These are phyloP conservation scores for Muscicapa comitata DNA, from an alignment of 2,797 vertebrate species.

Conservation along the genomic window DNA sequence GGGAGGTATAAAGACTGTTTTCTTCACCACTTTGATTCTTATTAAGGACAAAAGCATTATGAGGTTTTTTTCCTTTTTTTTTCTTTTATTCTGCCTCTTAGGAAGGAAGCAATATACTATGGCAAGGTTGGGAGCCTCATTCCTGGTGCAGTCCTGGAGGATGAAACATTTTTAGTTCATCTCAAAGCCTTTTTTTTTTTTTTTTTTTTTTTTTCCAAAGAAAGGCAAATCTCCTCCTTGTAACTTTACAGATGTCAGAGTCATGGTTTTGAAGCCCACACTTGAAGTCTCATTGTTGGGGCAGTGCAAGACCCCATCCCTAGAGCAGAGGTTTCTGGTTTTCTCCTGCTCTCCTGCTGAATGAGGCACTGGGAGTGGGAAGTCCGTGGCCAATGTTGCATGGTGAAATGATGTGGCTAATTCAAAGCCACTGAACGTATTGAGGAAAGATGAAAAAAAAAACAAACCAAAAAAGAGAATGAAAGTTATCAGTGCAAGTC, in stretches of 20 bases:
- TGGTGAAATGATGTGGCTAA: background rate
- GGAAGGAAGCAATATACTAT: constrained; percentile 40
- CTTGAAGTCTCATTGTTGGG: background rate
- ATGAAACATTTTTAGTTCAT: constrained; percentile 19
- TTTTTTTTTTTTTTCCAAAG: background rate
- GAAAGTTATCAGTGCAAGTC: background rate
- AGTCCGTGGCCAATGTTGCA: accelerated
- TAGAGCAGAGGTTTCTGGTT: background rate
- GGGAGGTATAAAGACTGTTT: constrained; percentile 45
- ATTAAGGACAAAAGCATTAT: constrained; percentile 35
- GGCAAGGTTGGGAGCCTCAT: background rate
- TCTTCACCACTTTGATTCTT: constrained; percentile 52
- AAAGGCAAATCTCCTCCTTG: background rate
- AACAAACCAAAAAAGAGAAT: background rate
- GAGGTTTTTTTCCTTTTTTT: accelerated
- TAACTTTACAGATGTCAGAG: background rate
- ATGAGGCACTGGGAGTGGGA: background rate
- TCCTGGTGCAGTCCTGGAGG: background rate
- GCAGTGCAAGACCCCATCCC: background rate
- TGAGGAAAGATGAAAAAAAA: background rate
- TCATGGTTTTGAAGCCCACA: background rate
- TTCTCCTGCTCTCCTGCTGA: background rate
- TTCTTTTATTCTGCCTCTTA: background rate
- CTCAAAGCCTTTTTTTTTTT: background rate
- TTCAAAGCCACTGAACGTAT: background rate